These are phyloP conservation scores for Acrossocheilus fasciatus DNA, from an alignment of 2,797 vertebrate genomes.

Conservation along the genomic window DNA sequence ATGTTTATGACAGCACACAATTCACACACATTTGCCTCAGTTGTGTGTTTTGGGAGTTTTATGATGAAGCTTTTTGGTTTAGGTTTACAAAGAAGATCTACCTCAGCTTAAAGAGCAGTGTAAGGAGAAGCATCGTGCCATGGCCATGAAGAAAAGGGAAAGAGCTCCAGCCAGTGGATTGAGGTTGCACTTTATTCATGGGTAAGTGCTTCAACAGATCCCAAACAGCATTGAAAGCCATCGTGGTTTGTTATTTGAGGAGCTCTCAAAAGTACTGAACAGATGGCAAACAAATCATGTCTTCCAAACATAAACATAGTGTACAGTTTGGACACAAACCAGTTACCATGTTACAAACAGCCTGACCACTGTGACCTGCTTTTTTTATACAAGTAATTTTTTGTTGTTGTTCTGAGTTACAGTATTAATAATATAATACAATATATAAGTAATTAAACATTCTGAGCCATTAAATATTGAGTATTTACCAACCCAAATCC, in stretches of 20 bases:
- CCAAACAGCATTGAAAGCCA: neutral
- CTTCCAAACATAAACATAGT: neutral
- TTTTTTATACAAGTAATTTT: neutral
- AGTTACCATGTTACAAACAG: neutral
- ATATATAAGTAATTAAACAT: too few relatives aligned
- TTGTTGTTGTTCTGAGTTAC: neutral
- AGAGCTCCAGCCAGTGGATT: slow-evolving; percentile 88
- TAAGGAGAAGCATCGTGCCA: slow-evolving; percentile 91
- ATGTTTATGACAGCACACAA: neutral
- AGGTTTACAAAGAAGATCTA: slow-evolving; percentile 99
- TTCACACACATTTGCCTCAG: too few relatives aligned
- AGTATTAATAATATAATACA: neutral
- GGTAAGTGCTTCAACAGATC: slow-evolving; percentile 77
- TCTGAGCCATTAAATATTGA: too few relatives aligned
- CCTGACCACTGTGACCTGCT: neutral
- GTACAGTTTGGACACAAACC: neutral
- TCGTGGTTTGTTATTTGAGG: neutral
- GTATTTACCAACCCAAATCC: too few relatives aligned
- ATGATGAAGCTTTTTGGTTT: slow-evolving; percentile 27
- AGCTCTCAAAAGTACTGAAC: neutral
- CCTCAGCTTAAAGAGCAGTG: slow-evolving; percentile 99
- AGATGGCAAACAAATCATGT: neutral
- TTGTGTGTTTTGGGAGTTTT: neutral
- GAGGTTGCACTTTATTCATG: slow-evolving; percentile 96
- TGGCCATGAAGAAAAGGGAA: slow-evolving; percentile 92